Conservation (phyloP, 1,140 invertebrate species). For the Bombus haemorrhoidalis region DNA sequence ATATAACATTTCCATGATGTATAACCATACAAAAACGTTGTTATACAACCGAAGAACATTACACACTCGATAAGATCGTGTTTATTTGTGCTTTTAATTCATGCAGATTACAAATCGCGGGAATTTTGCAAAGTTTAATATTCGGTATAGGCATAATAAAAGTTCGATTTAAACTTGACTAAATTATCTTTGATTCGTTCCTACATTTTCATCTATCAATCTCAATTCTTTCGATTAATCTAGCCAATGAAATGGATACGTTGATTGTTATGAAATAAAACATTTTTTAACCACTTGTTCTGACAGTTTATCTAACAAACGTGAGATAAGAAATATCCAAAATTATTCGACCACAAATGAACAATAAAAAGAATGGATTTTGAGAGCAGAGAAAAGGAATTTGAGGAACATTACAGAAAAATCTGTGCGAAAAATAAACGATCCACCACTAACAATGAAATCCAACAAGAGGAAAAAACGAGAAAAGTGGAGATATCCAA, state of each 20-base stretch:
- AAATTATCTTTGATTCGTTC: not conserved
- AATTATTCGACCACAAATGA: not conserved
- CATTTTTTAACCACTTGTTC: not conserved
- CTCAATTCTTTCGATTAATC: not conserved
- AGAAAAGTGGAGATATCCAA: not conserved
- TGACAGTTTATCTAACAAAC: not conserved
- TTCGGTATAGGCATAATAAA: not conserved
- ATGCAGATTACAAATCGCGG: not conserved
- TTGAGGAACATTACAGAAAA: not conserved
- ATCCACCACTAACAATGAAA: not conserved
- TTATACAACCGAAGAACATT: not conserved
- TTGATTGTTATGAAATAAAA: not conserved
- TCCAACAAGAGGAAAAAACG: not conserved
- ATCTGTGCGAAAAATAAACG: not conserved
- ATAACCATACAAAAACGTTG: not conserved
- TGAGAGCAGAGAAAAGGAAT: not conserved
- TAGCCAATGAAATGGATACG: not conserved
- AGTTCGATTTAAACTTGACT: not conserved
- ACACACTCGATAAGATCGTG: not conserved
- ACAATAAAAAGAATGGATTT: conserved; percentile 2
- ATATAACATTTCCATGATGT: not conserved
- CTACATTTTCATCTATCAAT: not conserved
- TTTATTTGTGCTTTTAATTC: not conserved
- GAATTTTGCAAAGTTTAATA: not conserved
- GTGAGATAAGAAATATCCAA: not conserved